A percentile compares a stretch with the other conserved stretches of the same genome.
Conservation (phyloP, 1,140 invertebrate genomes). For the Yoshiicerus persimilis region DNA sequence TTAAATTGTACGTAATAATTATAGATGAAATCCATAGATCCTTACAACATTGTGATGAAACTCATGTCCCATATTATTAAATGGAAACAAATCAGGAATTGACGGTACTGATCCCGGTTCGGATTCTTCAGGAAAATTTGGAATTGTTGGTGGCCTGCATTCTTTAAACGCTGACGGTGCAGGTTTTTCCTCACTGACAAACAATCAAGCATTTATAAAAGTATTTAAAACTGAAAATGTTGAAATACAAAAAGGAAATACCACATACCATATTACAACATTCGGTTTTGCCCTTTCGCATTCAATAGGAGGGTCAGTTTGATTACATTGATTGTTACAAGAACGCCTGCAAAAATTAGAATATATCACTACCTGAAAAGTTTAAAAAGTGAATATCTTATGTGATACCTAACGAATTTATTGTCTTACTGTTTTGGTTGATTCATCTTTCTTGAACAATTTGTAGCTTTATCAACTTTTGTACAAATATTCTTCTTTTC, state of each 20-base stretch:
- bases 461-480: no score
- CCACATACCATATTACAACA: background rate
- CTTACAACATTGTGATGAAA: background rate
- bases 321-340: background rate
- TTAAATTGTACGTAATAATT: background rate
- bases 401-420: no score
- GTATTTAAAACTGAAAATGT: background rate
- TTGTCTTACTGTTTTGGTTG: background rate
- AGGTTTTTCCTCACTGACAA: background rate
- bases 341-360: background rate
- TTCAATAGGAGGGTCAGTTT: background rate
- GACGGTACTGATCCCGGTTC: background rate
- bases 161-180: background rate
- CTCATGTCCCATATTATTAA: background rate
- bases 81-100: background rate
- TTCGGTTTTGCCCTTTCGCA: background rate
- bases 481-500: background rate
- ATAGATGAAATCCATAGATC: background rate
- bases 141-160: background rate
- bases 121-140: background rate
- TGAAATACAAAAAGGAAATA: background rate
- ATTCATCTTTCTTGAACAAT: no score
- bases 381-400: no score
- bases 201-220: background rate
- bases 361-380: no score